Evolutionary conservation across 2,888 invertebrate genomes (phyloP).

Genomic region (Sarcophaga caerulescens): DNA sequence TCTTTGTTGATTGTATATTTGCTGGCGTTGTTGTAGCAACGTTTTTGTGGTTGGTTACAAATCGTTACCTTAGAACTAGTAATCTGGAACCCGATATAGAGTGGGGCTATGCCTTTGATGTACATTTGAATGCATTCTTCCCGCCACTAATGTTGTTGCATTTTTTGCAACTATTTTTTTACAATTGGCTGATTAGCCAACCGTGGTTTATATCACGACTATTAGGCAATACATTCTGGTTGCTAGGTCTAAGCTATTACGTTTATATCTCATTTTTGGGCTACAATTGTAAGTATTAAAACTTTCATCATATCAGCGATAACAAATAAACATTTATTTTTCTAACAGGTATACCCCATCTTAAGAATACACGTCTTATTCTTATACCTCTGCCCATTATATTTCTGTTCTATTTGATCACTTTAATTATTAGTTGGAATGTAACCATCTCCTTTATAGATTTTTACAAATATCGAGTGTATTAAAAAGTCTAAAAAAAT

Average conservation of each 20-base stretch:
- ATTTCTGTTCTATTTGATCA: conserved; percentile 88
- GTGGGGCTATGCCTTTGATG: conserved; percentile 99
- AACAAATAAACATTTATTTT: no score
- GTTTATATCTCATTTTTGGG: conserved; percentile 98
- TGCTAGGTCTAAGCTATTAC: conserved; percentile 94
- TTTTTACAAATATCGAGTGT: conserved; percentile 91
- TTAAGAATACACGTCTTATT: conserved; percentile 92
- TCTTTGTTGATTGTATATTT: conserved; percentile 96
- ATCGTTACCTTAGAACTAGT: conserved; percentile 78
- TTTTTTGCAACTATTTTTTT: conserved; percentile 94
- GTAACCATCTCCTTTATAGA: conserved; percentile 90
- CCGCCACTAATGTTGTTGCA: conserved; percentile 97
- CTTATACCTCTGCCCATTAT: conserved; percentile 91
- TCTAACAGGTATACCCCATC: conserved; percentile 89
- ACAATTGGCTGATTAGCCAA: conserved; percentile 89
- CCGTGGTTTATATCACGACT: conserved; percentile 90
- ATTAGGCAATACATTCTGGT: conserved; percentile 96
- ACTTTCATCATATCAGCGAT: neutral
- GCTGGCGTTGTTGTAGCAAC: conserved; percentile 93
- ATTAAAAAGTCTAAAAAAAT: conserved; percentile 79
- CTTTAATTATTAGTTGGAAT: conserved; percentile 91
- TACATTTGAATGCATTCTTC: conserved; percentile 99
- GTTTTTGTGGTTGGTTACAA: conserved; percentile 89
- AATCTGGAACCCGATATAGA: conserved; percentile 85
- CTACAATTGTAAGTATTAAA: conserved; percentile 90